Conservation (phyloP, 2,113 vertebrate species). For the Panthera tigris region DNA sequence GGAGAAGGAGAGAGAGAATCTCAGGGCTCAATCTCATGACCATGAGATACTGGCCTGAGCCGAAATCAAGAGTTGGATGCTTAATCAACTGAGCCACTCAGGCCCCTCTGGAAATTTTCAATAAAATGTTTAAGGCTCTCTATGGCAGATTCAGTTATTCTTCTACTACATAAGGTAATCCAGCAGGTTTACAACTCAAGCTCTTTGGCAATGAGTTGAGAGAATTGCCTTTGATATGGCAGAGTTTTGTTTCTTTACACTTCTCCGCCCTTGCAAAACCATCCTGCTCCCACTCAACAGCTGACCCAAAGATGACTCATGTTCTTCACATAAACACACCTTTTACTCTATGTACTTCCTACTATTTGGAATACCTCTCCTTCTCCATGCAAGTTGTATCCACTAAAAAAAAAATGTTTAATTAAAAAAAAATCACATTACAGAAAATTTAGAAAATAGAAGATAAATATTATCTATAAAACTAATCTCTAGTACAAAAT, state of each 20-base stretch:
- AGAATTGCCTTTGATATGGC: background rate
- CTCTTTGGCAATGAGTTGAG: background rate
- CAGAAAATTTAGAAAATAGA: constrained; percentile 14
- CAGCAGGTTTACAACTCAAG: background rate
- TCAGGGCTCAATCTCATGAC: no score
- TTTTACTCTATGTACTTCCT: background rate
- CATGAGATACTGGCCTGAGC: no score
- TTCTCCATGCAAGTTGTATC: background rate
- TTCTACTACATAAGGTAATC: background rate
- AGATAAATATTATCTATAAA: background rate
- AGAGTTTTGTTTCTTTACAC: background rate
- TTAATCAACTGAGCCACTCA: no score
- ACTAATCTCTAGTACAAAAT: background rate
- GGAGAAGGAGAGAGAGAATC: no score
- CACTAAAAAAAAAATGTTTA: background rate
- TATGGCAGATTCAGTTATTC: background rate
- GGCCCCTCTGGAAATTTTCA: background rate
- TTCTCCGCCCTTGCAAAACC: background rate
- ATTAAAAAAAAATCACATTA: background rate
- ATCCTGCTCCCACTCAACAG: background rate
- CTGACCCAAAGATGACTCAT: constrained; percentile 11
- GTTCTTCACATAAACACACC: background rate
- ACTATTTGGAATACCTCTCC: background rate
- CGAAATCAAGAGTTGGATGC: no score
- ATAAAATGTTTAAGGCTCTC: background rate